Evolutionary conservation across 2,113 vertebrate genomes (phyloP), one percentile per base, ranked within the genome.

Genomic region (Osmerus mordax): DNA sequence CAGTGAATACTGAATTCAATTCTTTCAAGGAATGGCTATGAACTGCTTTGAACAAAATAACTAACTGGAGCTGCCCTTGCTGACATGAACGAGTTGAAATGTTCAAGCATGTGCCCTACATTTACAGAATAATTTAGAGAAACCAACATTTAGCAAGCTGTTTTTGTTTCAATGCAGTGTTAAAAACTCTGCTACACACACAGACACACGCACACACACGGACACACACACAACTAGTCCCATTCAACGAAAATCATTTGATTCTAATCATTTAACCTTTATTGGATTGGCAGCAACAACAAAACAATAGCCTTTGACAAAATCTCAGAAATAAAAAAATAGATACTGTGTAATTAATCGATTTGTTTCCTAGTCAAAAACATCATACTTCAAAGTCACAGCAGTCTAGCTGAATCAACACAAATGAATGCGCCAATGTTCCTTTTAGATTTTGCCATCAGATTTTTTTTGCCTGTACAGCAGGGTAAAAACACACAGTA

Each of bases 211-310:
- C 4, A 66, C 23, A 36, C 29, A 65, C 14, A 73, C 58, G 23
- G 5, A 65, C 32, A 41, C 32, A 53, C 64, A 72, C 2, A 65
- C 5, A 66, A 47, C 41, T 47, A 47, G 9, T 47, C 9, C 41
- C 41, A 47, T 47, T 47, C 41, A 12, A 47, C 9, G 9, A 47
- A 47, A 11, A 47, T 47, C 41, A 47, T 12, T 47, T 47, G 41
- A 47, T 47, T 47, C 41, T 47, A 47, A 47, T 47, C 41, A 47
- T 77, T 86, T 90, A 73, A 87, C 76, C 72, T 93, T 91, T 91
- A 92, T 92, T 92, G 73, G 78, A 85, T 87, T 87, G 87, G 89
- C 86, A 91, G 83, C 86, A 83, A 91, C 88, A 91, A 85, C 84
- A 89, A 91, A 88, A 89, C 80, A 81, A 88, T 77, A 86, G 77